Evolutionary conservation across 2,888 invertebrate species (phyloP), one percentile per base, ranked within the genome.

Genomic region (Lasioglossum morio): DNA sequence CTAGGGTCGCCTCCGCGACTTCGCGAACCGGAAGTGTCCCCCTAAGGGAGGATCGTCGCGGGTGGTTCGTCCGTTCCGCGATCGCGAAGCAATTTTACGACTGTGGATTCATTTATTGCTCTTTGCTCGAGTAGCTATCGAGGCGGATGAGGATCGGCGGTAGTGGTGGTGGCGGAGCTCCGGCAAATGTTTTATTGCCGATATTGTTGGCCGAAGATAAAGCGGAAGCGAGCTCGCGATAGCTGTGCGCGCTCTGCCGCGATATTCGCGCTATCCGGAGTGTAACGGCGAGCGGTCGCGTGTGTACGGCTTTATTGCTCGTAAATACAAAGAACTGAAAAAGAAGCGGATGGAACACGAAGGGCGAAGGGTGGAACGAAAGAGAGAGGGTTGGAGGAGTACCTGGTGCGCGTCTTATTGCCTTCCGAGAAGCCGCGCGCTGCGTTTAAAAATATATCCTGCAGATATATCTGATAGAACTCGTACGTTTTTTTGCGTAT

Each of bases 301-400:
- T 81, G 80, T 72, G 80, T 66, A 60, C 40, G 46, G 84, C 77
- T 88, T 88, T 88, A 88, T 87, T 85, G 88, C 88, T 85, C 88
- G 88, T 88, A 88, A 88, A 88, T 87, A 88, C 81, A 74, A 81
- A 81, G 77, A 85, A 85, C 82, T 70, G 82, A 77, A 73, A 63
- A 85, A 87, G 80, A 74, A 84, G 30, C 40, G 43, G 30, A 27
- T 40, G 53, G 34, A 43, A 48, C 23, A 63, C 12, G 48, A 40
- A 0, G 57, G 46, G 40, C 12, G 53, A 34, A 19, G 57, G 30
- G 19, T 16, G 46, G 34, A 73, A 53, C 5, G 53, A 73, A 53
- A 12, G n/a, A 34, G 72, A 77, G 37, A 48, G 77, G 72, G 77
- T 40, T 72, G 43, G 53, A 48, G 46, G 82, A 63, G 77, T 81